phyloP scores from a whole-genome alignment of 2,113 vertebrate species.

The Nycticebus coucang region DNA sequence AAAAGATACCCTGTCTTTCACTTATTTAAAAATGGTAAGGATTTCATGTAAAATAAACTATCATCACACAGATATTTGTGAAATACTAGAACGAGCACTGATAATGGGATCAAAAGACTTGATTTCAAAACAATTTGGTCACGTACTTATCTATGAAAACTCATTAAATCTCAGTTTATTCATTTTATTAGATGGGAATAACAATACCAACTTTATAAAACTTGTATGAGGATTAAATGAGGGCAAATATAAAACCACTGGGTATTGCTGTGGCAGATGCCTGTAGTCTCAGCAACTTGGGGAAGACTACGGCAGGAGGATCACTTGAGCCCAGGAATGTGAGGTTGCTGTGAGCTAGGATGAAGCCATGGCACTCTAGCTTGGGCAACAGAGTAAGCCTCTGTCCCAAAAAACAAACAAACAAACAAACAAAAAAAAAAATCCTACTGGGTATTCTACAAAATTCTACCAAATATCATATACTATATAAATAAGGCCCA shows the following conservation, averaged over 20 bases:
- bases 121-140: background rate
- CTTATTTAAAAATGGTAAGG: background rate
- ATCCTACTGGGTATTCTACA: background rate
- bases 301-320: too few species aligned
- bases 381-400: too few species aligned
- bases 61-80: background rate
- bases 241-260: background rate
- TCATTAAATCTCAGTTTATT: slow-evolving; percentile 4
- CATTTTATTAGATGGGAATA: background rate
- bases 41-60: background rate
- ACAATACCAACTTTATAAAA: background rate
- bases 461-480: background rate
- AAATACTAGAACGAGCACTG: slow-evolving; percentile 22
- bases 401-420: too few species aligned
- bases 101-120: background rate
- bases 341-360: too few species aligned
- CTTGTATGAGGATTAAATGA: slow-evolving; percentile 22
- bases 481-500: background rate
- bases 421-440: background rate
- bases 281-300: too few species aligned
- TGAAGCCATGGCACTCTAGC: too few species aligned
- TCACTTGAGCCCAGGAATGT: too few species aligned
- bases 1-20: background rate
- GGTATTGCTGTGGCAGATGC: too few species aligned
- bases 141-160: background rate